phyloP scores from a whole-genome alignment of 2,113 vertebrate genomes.

The Tyto alba region DNA sequence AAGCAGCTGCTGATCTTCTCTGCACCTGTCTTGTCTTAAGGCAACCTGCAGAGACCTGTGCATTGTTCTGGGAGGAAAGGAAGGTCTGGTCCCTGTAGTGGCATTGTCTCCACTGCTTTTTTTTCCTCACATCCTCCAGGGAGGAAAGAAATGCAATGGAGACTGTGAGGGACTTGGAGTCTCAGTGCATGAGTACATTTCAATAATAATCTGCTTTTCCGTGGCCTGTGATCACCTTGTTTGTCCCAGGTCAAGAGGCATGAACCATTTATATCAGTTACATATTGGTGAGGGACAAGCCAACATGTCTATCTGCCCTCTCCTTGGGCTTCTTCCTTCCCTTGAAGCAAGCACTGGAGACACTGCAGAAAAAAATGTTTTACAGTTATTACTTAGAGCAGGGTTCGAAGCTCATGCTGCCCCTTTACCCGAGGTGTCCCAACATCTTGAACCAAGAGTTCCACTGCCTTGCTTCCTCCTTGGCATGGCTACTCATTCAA shows the following conservation, averaged over 20 bases:
- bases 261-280: neutral
- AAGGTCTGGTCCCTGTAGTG: neutral
- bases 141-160: neutral
- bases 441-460: neutral
- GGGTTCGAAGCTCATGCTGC: neutral
- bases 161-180: neutral
- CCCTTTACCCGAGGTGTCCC: neutral
- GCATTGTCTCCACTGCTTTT: neutral
- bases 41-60: neutral
- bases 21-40: neutral
- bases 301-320: neutral
- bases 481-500: neutral
- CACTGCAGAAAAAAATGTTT: neutral
- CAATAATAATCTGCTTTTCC: neutral
- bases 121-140: neutral
- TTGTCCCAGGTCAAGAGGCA: neutral
- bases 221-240: neutral
- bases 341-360: neutral
- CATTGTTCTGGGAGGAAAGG: neutral
- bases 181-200: neutral
- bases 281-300: rapidly evolving
- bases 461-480: neutral
- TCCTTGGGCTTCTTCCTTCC: neutral
- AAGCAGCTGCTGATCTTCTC: neutral
- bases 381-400: neutral